phyloP scores from a whole-genome alignment of 1,140 invertebrate species.

The Psix sp. region DNA sequence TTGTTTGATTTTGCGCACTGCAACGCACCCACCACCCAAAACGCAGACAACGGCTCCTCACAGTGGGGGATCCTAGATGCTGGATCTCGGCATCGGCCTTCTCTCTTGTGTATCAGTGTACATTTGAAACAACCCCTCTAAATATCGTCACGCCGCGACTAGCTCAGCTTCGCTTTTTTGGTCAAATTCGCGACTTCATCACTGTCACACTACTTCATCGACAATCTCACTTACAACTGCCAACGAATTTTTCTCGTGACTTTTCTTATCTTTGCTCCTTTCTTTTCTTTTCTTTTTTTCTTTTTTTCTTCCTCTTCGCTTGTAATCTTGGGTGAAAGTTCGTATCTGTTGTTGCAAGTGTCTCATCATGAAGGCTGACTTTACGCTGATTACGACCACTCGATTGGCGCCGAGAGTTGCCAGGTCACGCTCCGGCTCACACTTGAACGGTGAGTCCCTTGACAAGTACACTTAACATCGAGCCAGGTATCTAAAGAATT shows the following conservation, averaged over 20 bases:
- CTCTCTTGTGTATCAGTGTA: conserved; percentile 64
- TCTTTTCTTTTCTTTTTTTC: conserved; percentile 1
- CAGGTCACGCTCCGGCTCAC: conserved; percentile 26
- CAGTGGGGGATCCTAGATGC: conserved; percentile 62
- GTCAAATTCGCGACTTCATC: too few relatives aligned
- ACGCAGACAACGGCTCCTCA: conserved; percentile 31
- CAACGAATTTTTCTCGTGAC: background rate
- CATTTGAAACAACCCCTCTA: conserved; percentile 63
- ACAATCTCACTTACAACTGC: too few relatives aligned
- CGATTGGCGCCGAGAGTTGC: too few relatives aligned
- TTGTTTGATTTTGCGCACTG: conserved; percentile 60
- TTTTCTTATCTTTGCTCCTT: background rate
- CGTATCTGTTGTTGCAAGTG: conserved; percentile 1
- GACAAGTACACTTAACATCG: background rate
- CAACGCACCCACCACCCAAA: conserved; percentile 40
- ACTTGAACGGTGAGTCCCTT: conserved; percentile 52
- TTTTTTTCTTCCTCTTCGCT: background rate
- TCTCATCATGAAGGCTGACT: conserved; percentile 41
- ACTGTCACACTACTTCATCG: too few relatives aligned
- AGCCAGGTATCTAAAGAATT: background rate
- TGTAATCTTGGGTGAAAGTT: conserved; percentile 1
- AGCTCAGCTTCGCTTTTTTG: conserved; percentile 12
- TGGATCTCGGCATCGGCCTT: conserved; percentile 53
- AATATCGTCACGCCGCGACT: conserved; percentile 50
- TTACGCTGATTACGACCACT: conserved; percentile 3